Conservation (phyloP, 2,888 invertebrate genomes). For the Brenthis ino region DNA sequence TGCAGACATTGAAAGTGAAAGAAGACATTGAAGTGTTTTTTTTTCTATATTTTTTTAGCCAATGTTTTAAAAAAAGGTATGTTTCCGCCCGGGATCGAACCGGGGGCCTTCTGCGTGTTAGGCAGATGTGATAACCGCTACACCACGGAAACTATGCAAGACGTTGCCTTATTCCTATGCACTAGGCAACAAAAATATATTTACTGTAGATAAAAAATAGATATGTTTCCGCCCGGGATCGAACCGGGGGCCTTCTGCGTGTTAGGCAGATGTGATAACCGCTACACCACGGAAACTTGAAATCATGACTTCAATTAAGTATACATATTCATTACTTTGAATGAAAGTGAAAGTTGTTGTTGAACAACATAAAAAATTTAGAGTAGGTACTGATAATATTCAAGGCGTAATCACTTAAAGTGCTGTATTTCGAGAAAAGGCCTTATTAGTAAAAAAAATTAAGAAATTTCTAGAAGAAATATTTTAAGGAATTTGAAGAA, state of each 20-base stretch:
- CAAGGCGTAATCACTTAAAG: too few species aligned
- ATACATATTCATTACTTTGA: background rate
- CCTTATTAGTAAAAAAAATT: too few species aligned
- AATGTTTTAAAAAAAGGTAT: slow-evolving; percentile 56
- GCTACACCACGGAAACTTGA: slow-evolving; percentile 91
- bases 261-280: slow-evolving; percentile 96
- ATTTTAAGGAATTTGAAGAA: too few species aligned
- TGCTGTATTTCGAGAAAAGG: too few species aligned
- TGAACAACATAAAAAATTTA: background rate
- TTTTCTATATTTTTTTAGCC: too few species aligned
- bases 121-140: slow-evolving; percentile 96
- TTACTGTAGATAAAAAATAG: too few species aligned
- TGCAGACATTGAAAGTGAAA: too few species aligned
- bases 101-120: slow-evolving; percentile 95
- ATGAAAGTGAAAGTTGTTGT: slow-evolving; percentile 14
- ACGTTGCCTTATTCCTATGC: too few species aligned
- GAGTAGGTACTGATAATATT: too few species aligned
- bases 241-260: slow-evolving; percentile 95
- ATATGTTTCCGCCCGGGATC: slow-evolving; percentile 90
- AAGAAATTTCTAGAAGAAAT: too few species aligned
- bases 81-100: slow-evolving; percentile 95
- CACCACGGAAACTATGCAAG: slow-evolving; percentile 86
- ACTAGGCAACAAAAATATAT: slow-evolving; percentile 59
- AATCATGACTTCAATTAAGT: background rate
- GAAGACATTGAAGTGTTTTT: too few species aligned